phyloP scores from a whole-genome alignment of 1,140 invertebrate species.

The Drosophila subobscura region DNA sequence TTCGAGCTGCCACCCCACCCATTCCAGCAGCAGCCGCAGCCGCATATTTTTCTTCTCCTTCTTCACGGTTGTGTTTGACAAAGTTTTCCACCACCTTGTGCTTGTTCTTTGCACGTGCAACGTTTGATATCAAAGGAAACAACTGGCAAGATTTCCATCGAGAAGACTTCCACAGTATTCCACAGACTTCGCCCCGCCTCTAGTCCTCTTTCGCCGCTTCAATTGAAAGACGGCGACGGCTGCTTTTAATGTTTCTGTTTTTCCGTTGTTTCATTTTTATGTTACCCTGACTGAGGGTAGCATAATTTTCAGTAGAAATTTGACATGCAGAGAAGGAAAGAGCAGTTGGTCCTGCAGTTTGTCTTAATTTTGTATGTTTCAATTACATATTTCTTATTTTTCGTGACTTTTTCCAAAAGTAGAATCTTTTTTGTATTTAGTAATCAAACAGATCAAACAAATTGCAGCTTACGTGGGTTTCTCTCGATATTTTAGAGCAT shows the following conservation, averaged over 20 bases:
- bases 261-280: constrained; percentile 44
- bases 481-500: too few species aligned
- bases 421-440: too few species aligned
- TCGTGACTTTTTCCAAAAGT: too few species aligned
- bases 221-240: constrained; percentile 46
- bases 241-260: constrained; percentile 69
- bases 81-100: constrained; percentile 26
- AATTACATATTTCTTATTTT: too few species aligned
- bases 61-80: constrained; percentile 20
- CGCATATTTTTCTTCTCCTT: neutral
- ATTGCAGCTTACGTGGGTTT: too few species aligned
- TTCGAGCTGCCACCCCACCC: neutral
- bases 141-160: constrained; percentile 38
- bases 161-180: constrained; percentile 6
- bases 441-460: too few species aligned
- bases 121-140: constrained; percentile 45
- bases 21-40: too few species aligned
- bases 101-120: constrained; percentile 25
- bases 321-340: too few species aligned
- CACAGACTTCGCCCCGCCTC: neutral
- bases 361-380: too few species aligned
- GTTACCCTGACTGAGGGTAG: too few species aligned
- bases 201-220: constrained; percentile 25
- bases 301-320: too few species aligned
- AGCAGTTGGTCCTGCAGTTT: too few species aligned